Evolutionary conservation across 2,113 vertebrate genomes (phyloP).

Genomic region (Aegithalos caudatus): DNA sequence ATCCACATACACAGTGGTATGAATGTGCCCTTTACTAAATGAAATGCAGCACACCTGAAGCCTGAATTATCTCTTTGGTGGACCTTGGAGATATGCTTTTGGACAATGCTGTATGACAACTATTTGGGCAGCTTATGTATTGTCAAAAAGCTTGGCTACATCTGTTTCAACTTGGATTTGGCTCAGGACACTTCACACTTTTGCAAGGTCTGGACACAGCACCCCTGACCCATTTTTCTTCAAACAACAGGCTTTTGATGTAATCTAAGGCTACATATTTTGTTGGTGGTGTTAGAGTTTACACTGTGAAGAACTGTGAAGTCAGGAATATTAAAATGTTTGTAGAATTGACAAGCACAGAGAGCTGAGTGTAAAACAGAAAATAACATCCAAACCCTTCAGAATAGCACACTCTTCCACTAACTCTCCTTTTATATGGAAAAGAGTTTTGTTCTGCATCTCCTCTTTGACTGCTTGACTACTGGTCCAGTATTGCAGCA

Average conservation of each 20-base stretch:
- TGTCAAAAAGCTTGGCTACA: neutral
- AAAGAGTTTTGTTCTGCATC: neutral
- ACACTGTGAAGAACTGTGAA: neutral
- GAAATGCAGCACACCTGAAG: neutral
- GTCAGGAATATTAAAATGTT: slow-evolving; percentile 19
- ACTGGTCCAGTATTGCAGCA: neutral
- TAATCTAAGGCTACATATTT: neutral
- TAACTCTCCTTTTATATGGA: neutral
- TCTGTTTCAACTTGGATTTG: neutral
- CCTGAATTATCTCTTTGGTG: neutral
- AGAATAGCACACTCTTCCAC: neutral
- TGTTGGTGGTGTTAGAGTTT: neutral
- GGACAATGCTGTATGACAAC: neutral
- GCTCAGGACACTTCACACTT: neutral
- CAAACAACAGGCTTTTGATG: neutral
- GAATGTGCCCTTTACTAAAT: neutral
- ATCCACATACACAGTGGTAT: neutral
- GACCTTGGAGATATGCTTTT: neutral
- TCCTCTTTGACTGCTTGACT: neutral
- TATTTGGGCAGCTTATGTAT: neutral
- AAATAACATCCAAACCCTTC: neutral
- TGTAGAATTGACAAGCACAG: neutral
- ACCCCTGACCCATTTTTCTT: neutral
- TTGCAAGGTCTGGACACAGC: neutral
- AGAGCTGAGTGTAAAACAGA: neutral